Evolutionary conservation across 2,888 invertebrate genomes (phyloP).

Genomic region (Lasioglossum figueresi): DNA sequence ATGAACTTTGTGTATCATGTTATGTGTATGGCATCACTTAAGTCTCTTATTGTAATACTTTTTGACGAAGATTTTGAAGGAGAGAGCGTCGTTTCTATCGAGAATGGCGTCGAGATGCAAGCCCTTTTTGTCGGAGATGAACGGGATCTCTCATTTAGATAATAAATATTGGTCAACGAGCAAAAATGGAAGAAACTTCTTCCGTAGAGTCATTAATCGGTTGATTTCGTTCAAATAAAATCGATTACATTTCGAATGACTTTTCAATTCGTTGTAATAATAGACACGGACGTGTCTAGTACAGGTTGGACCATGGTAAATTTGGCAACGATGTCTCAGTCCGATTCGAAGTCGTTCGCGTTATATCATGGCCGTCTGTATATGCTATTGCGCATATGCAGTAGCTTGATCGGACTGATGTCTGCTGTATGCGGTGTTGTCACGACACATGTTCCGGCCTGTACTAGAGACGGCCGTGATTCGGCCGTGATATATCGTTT

Average conservation of each 20-base stretch:
- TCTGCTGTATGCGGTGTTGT: no score
- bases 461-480: not conserved
- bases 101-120: slow-evolving; percentile 23
- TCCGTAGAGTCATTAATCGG: not conserved
- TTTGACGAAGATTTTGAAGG: slow-evolving; percentile 45
- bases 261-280: not conserved
- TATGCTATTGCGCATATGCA: no score
- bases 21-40: slow-evolving; percentile 70
- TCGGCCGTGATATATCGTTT: not conserved
- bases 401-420: no score
- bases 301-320: no score
- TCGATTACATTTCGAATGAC: not conserved
- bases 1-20: slow-evolving; percentile 69
- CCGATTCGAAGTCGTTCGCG: no score
- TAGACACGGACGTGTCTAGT: not conserved
- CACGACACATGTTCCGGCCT: no score
- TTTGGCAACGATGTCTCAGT: no score
- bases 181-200: not conserved
- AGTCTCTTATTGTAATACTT: slow-evolving; percentile 65
- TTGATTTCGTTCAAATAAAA: not conserved
- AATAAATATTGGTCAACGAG: not conserved
- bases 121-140: not conserved
- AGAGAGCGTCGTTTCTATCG: slow-evolving; percentile 44
- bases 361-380: no score
- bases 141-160: not conserved